These are phyloP conservation scores for Percopsis transmontana DNA, from an alignment of 2,113 vertebrate genomes.

Conservation along the genomic window DNA sequence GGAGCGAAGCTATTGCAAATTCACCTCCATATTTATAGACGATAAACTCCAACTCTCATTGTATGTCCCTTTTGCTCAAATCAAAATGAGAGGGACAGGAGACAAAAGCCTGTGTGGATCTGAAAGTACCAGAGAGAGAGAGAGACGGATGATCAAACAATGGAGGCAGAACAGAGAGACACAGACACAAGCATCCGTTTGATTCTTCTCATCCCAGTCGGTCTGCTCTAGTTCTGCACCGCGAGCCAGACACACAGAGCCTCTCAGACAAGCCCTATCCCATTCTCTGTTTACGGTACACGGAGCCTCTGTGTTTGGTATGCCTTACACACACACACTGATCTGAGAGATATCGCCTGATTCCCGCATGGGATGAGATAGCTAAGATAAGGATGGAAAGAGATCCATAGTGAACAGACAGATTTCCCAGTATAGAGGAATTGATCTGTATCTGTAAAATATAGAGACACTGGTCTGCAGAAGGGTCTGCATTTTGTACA, in stretches of 20 bases:
- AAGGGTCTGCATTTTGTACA: no score
- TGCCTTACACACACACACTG: slow-evolving; percentile 9
- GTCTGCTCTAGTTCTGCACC: slow-evolving; percentile 49
- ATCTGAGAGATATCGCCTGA: slow-evolving; percentile 54
- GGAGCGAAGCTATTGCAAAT: slow-evolving; percentile 15
- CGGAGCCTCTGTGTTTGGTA: slow-evolving; percentile 42
- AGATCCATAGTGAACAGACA: background rate
- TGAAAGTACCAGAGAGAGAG: slow-evolving; percentile 1
- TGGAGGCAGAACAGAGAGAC: slow-evolving; percentile 15
- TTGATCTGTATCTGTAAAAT: no score
- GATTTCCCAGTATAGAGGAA: background rate
- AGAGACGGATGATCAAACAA: background rate
- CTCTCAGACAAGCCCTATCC: slow-evolving; percentile 50
- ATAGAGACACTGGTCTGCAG: no score
- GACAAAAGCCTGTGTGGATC: background rate
- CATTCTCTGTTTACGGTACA: slow-evolving; percentile 43
- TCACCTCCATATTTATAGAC: no score
- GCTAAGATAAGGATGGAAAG: background rate
- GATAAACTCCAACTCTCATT: no score
- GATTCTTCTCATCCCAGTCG: slow-evolving; percentile 39
- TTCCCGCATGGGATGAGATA: slow-evolving; percentile 14
- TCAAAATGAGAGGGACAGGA: slow-evolving; percentile 12
- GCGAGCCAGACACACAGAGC: slow-evolving; percentile 42
- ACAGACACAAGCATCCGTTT: slow-evolving; percentile 41
- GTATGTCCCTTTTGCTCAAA: no score